Base-by-base conservation (phyloP, 2,113 vertebrate species). In the Tylochromis polylepis region DNA sequence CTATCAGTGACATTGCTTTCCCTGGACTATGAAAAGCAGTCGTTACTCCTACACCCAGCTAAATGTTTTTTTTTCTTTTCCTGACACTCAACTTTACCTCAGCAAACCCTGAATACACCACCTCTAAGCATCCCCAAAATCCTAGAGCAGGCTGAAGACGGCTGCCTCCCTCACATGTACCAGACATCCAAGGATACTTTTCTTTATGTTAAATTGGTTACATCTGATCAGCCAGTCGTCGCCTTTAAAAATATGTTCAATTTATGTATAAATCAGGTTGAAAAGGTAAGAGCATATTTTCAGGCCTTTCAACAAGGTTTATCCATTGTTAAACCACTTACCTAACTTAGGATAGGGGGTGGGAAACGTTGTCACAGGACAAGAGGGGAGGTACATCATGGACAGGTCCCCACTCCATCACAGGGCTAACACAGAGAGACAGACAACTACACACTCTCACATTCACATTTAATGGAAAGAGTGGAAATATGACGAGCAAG, bases 1-100 rank as follows among this genome's bases (percentile, higher is more conserved):
- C 78, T 83, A 91, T 94, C 91, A 83, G 49, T 81, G 81, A 80
- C 92, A 91, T 86, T 92, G 85, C 89, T 91, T 89, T 59, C 67
- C 75, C 81, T 11, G 55, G 56, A 89, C 84, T 87, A 82, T 86
- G 56, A 81, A 87, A 93, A 93, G 84, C 59, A 82, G 65, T 70
- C 20, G 20, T 27, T 22, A 38, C 86, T 87, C 79, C 82, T 31
- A 43, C 31, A 15, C 78, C 51, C 60, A 80, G 79, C 67, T 65
- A 84, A 87, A 86, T 70, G 80, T 83, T 90, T 90, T 79, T 43
- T 46, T 82, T 86, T 86, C 41, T 80, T 59, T 59, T 85, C 34
- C 55, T 81, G 62, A 62, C 27, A 41, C 38, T 53, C 31, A 36
- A 53, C 38, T 36, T 34, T n/a, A 82, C 49, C 49, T 72, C 15